Conservation (phyloP, 2,113 vertebrate species). For the Pithys albifrons region DNA sequence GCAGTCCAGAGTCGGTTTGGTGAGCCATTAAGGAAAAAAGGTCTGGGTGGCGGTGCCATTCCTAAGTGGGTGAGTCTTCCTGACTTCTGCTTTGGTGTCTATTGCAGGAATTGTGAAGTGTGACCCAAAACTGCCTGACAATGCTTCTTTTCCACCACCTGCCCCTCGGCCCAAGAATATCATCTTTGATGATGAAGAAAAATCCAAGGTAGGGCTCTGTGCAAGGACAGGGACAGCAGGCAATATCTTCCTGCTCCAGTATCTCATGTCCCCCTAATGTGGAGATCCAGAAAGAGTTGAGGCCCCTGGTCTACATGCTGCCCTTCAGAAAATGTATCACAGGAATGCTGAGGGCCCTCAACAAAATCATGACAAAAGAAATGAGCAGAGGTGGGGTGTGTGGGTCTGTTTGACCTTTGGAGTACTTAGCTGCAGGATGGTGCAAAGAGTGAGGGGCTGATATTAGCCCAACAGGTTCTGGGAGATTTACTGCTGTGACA, state of each 20-base stretch:
- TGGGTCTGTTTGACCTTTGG: background rate
- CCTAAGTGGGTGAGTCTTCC: background rate
- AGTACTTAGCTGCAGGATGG: background rate
- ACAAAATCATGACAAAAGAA: background rate
- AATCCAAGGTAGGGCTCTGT: slow-evolving; percentile 88
- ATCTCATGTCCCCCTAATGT: background rate
- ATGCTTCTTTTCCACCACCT: slow-evolving; percentile 79
- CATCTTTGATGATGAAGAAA: slow-evolving; percentile 97
- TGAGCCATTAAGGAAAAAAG: background rate
- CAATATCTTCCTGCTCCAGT: background rate
- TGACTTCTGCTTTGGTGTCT: background rate
- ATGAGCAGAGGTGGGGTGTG: background rate
- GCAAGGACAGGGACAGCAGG: background rate
- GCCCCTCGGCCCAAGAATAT: slow-evolving; percentile 86
- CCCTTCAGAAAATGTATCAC: background rate
- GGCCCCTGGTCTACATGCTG: background rate
- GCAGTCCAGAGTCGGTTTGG: background rate
- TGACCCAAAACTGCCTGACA: slow-evolving; percentile 88
- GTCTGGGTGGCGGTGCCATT: background rate
- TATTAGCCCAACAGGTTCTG: background rate
- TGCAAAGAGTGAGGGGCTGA: background rate
- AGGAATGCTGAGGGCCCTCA: background rate
- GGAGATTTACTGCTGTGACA: background rate
- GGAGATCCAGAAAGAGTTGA: background rate
- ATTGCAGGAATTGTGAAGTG: slow-evolving; percentile 91